Evolutionary conservation across 2,797 vertebrate genomes (phyloP).

Genomic region (Atherinosoma microstoma): DNA sequence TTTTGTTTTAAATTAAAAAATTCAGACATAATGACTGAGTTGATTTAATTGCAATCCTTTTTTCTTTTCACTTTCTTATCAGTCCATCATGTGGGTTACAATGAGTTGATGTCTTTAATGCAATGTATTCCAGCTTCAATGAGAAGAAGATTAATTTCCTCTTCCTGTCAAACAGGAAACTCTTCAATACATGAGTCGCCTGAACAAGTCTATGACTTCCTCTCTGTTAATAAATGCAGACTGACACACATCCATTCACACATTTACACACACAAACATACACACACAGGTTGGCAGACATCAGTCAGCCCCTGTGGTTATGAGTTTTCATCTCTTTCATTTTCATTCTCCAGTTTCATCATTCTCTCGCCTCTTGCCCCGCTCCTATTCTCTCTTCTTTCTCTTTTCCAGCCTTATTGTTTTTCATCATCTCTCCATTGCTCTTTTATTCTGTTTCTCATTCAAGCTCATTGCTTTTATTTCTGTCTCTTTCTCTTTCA

Average conservation of each 20-base stretch:
- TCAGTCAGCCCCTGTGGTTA: constrained; percentile 75
- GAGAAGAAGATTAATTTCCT: constrained; percentile 71
- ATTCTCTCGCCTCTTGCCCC: constrained; percentile 52
- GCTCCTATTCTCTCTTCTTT: constrained; percentile 48
- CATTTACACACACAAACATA: constrained; percentile 30
- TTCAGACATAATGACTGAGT: constrained; percentile 11
- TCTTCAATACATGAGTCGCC: constrained; percentile 58
- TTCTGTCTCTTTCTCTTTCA: constrained; percentile 67
- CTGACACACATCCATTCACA: constrained; percentile 24
- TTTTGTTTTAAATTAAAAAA: neutral
- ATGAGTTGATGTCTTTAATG: constrained; percentile 36
- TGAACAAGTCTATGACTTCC: constrained; percentile 71
- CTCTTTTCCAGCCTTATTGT: constrained; percentile 70
- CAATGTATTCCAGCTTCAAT: constrained; percentile 40
- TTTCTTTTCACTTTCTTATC: constrained; percentile 30
- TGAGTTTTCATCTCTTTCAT: constrained; percentile 79
- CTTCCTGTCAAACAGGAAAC: constrained; percentile 74
- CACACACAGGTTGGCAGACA: constrained; percentile 65
- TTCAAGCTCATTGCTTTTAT: constrained; percentile 67
- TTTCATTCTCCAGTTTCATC: constrained; percentile 74
- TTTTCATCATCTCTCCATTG: constrained; percentile 72
- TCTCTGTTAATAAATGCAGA: constrained; percentile 61
- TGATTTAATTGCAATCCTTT: constrained; percentile 17
- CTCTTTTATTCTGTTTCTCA: constrained; percentile 67
- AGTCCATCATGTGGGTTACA: constrained; percentile 32